These are phyloP conservation scores for Trichosurus vulpecula DNA, from an alignment of 2,797 vertebrate species.

Conservation along the genomic window DNA sequence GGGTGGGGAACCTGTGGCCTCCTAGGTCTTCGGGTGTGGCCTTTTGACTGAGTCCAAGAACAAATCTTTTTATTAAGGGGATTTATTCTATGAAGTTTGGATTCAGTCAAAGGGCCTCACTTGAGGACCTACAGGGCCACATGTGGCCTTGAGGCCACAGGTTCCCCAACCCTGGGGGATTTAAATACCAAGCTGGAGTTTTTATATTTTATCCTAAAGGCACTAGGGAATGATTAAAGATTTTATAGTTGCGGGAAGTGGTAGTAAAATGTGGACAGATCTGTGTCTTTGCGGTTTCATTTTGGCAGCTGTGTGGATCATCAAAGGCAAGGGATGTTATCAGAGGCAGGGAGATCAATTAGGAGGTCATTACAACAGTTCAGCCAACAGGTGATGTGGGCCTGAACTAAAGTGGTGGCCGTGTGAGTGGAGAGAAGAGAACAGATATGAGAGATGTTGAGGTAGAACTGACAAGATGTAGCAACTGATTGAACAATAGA, in stretches of 20 bases:
- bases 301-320: background rate
- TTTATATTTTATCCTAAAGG: conserved; percentile 45
- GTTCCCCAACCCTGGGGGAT: too few relatives aligned
- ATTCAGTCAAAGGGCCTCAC: too few relatives aligned
- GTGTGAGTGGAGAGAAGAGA: background rate
- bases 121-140: too few relatives aligned
- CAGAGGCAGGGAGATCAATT: too few relatives aligned
- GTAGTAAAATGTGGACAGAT: conserved; percentile 16
- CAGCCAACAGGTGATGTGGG: background rate
- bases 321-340: background rate
- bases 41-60: too few relatives aligned
- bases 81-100: too few relatives aligned
- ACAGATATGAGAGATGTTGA: background rate
- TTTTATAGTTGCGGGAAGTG: conserved; percentile 30
- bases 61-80: too few relatives aligned
- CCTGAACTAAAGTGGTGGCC: background rate
- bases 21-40: too few relatives aligned
- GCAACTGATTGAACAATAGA: background rate
- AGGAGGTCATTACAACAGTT: background rate
- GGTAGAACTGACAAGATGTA: background rate
- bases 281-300: background rate
- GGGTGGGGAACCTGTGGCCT: too few relatives aligned
- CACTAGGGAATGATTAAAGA: background rate
- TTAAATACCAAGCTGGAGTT: conserved; percentile 20
- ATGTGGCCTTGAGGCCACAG: too few relatives aligned